Percentiles rank a stretch among this genome's conserved stretches.
Conservation (phyloP, 1,140 invertebrate genomes). For the Dinoponera quadriceps region DNA sequence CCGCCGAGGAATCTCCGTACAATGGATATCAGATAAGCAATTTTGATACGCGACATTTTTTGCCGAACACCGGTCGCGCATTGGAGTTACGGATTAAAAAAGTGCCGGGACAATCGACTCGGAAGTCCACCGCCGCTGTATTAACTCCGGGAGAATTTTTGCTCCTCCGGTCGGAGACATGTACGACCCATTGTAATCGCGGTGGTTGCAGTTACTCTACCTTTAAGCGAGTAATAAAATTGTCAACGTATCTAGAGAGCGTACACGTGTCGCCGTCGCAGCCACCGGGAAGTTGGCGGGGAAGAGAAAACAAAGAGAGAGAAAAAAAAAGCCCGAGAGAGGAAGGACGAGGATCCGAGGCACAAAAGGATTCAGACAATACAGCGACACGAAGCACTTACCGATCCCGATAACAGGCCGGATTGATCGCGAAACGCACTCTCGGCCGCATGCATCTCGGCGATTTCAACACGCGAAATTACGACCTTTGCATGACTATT, state of each 20-base stretch:
- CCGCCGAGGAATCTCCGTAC: too few species aligned
- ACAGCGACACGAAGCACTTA: conserved; percentile 40
- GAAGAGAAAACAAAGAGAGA: background rate
- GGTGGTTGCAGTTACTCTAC: conserved; percentile 23
- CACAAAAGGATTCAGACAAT: conserved; percentile 47
- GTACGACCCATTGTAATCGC: conserved; percentile 48
- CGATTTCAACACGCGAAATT: conserved; percentile 52
- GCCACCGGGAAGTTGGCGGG: too few species aligned
- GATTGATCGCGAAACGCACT: conserved; percentile 46
- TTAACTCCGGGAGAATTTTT: background rate
- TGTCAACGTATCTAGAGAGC: conserved; percentile 39
- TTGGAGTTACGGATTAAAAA: conserved; percentile 5
- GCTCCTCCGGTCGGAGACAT: background rate
- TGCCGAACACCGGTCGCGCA: background rate
- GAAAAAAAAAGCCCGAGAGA: conserved; percentile 21
- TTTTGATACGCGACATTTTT: too few species aligned
- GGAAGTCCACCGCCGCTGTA: background rate
- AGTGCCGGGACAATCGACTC: background rate
- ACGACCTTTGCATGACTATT: conserved; percentile 36
- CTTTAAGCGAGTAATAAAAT: conserved; percentile 47
- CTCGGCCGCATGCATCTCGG: conserved; percentile 21
- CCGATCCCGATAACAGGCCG: conserved; percentile 38
- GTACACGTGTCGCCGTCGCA: conserved; percentile 39
- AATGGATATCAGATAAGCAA: too few species aligned
- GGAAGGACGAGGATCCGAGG: conserved; percentile 42